Conservation (phyloP, 2,888 invertebrate species). For the Parelbella ahira region DNA sequence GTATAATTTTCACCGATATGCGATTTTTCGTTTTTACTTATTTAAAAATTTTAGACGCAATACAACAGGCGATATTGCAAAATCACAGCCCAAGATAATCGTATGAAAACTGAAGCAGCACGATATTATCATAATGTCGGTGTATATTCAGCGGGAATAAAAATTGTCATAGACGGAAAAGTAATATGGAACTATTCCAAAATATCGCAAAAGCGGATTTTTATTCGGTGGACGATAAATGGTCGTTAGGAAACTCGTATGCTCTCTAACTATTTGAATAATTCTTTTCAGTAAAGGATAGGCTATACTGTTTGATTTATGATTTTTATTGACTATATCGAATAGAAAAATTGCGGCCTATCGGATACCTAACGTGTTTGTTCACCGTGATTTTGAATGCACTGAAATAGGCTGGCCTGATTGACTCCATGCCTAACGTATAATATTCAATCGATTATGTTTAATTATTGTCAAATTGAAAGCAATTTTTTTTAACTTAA, state of each 20-base stretch:
- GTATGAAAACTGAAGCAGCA: constrained; percentile 4
- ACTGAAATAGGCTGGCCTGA: no score
- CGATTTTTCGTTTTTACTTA: no score
- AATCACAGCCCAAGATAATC: constrained; percentile 2
- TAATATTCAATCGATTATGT: no score
- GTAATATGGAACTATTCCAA: constrained; percentile 21
- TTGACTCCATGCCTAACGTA: no score
- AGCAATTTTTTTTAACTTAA: no score
- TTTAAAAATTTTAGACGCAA: no score
- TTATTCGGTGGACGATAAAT: constrained; percentile 19
- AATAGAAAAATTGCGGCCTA: constrained; percentile 20
- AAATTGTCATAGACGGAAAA: constrained; percentile 12
- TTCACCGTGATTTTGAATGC: no score
- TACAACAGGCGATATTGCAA: no score
- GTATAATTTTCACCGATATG: no score
- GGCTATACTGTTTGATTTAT: constrained; percentile 24
- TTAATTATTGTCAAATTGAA: no score
- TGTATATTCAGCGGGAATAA: constrained; percentile 17
- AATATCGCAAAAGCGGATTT: constrained; percentile 18
- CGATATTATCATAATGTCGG: constrained; percentile 12
- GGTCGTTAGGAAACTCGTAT: constrained; percentile 22
- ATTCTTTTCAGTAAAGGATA: constrained; percentile 23
- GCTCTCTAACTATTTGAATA: constrained; percentile 23
- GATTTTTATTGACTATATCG: constrained; percentile 22
- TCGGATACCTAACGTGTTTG: no score